Percentiles rank a stretch among this genome's conserved stretches.
Conservation (phyloP, 2,888 invertebrate species). For the Spisula solida region DNA sequence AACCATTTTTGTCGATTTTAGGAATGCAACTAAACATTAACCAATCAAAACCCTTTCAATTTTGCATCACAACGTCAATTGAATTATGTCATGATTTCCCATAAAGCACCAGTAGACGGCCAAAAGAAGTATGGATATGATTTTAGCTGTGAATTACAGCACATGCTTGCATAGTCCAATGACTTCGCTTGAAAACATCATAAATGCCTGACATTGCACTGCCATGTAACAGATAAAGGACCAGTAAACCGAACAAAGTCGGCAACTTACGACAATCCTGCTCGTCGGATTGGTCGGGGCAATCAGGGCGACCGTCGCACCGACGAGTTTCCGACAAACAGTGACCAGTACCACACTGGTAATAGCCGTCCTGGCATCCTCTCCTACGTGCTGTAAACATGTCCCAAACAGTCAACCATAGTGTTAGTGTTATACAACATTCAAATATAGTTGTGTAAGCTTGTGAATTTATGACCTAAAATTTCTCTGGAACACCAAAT, state of each 20-base stretch:
- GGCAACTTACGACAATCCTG: slow-evolving; percentile 74
- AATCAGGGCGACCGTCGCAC: slow-evolving; percentile 92
- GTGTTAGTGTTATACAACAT: slow-evolving; percentile 19
- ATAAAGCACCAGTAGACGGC: no score
- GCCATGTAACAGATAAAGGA: not conserved
- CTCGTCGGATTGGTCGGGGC: slow-evolving; percentile 83
- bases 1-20: no score
- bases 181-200: no score
- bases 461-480: not conserved
- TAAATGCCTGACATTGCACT: no score
- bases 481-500: not conserved
- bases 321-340: slow-evolving; percentile 91
- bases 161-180: no score
- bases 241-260: slow-evolving; percentile 19
- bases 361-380: slow-evolving; percentile 58
- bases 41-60: no score
- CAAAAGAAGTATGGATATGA: no score
- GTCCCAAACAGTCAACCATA: slow-evolving; percentile 12
- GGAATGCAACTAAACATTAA: no score
- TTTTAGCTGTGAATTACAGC: no score
- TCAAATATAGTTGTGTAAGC: not conserved
- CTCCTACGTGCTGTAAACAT: slow-evolving; percentile 54
- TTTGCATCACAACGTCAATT: no score
- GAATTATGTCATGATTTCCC: no score
- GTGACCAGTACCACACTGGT: slow-evolving; percentile 67